Conservation (phyloP, 2,888 invertebrate genomes). For the Fragum sueziense region DNA sequence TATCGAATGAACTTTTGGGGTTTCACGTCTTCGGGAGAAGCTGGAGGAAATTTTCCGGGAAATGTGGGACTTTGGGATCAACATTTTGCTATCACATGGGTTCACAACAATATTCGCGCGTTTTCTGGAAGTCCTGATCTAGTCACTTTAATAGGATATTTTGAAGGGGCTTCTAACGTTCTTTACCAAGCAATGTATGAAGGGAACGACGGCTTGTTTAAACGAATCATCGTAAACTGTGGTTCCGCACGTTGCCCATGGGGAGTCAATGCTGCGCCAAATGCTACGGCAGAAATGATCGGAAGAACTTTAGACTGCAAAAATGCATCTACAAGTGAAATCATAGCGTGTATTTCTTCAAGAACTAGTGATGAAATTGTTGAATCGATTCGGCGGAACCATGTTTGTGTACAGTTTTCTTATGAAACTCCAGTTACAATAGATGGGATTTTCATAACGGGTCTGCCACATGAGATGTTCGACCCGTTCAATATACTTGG, state of each 20-base stretch:
- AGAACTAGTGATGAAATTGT: background rate
- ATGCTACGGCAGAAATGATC: background rate
- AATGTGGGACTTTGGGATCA: conserved; percentile 10
- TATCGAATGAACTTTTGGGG: background rate
- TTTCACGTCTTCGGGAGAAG: background rate
- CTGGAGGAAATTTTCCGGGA: background rate
- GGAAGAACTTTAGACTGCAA: background rate
- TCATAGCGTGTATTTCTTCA: background rate
- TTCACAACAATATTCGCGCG: background rate
- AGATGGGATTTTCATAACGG: background rate
- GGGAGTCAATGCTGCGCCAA: background rate
- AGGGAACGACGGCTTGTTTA: background rate
- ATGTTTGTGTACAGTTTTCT: background rate
- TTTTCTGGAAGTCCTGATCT: background rate
- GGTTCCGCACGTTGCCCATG: background rate
- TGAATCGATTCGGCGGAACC: background rate
- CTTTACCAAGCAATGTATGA: conserved; percentile 1
- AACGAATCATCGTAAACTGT: background rate
- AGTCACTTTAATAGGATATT: background rate
- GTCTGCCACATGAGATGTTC: background rate
- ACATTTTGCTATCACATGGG: conserved; percentile 1
- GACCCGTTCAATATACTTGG: background rate
- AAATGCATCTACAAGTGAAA: background rate
- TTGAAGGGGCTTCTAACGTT: conserved; percentile 1
- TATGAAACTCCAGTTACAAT: background rate